Percentiles rank a stretch among this genome's conserved stretches.
phyloP scores from a whole-genome alignment of 2,797 vertebrate genomes.

The Leptodactylus fallax region DNA sequence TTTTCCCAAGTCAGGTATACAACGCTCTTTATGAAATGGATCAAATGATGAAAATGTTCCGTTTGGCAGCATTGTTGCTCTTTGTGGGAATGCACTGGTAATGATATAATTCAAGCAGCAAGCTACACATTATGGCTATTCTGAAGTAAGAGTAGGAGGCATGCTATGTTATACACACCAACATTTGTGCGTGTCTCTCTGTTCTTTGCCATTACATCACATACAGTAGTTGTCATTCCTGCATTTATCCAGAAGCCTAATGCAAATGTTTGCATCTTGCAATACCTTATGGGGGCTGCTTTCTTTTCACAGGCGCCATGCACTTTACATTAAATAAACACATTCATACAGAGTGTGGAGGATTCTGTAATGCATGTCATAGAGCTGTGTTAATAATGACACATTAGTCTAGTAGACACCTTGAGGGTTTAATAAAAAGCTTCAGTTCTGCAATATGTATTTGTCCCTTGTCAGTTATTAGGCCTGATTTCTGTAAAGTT shows the following conservation, averaged over 20 bases:
- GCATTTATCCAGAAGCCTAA: slow-evolving; percentile 59
- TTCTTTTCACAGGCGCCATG: slow-evolving; percentile 48
- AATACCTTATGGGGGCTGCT: slow-evolving; percentile 55
- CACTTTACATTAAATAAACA: slow-evolving; percentile 53
- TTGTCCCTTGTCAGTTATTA: slow-evolving; percentile 22
- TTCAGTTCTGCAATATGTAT: slow-evolving; percentile 18
- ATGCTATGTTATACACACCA: slow-evolving; percentile 5
- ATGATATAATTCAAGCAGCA: slow-evolving; percentile 28
- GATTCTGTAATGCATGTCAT: slow-evolving; percentile 39
- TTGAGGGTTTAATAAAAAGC: slow-evolving; percentile 8
- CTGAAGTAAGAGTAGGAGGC: slow-evolving; percentile 41
- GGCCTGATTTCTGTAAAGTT: slow-evolving; percentile 1
- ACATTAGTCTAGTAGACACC: slow-evolving; percentile 36
- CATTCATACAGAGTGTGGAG: slow-evolving; percentile 42
- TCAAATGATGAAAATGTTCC: slow-evolving; percentile 30
- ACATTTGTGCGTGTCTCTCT: slow-evolving; percentile 39
- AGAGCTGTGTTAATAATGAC: slow-evolving; percentile 34
- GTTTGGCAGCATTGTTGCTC: slow-evolving; percentile 16
- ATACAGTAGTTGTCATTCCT: slow-evolving; percentile 32
- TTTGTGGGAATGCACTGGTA: slow-evolving; percentile 24
- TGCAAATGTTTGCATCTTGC: slow-evolving; percentile 61
- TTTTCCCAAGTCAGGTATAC: background rate
- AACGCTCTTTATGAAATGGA: background rate
- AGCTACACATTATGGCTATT: slow-evolving; percentile 44
- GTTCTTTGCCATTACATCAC: slow-evolving; percentile 55